A percentile compares a stretch with the other conserved stretches of the same genome.
These are phyloP conservation scores for Sisor rabdophorus DNA, from an alignment of 2,113 vertebrate genomes.

Conservation along the genomic window DNA sequence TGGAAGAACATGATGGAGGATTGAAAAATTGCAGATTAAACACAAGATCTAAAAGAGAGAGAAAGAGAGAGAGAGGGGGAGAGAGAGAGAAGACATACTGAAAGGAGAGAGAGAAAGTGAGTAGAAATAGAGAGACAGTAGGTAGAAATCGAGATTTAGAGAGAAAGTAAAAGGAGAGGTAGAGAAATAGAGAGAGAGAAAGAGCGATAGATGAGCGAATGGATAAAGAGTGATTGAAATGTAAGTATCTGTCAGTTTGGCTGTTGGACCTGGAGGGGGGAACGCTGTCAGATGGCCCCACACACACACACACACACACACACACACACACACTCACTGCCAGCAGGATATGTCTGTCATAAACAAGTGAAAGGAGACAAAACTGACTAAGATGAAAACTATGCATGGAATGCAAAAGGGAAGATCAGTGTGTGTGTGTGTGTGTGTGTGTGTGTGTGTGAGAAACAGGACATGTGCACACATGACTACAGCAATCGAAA, in stretches of 20 bases:
- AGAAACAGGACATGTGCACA: slow-evolving; percentile 39
- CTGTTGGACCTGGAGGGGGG: not conserved
- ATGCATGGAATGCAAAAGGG: slow-evolving; percentile 41
- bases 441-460: no score
- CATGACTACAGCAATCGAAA: slow-evolving; percentile 35
- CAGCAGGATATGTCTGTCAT: slow-evolving; percentile 12
- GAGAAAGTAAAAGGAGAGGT: not conserved
- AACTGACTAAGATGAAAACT: slow-evolving; percentile 30
- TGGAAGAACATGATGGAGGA: slow-evolving; percentile 40
- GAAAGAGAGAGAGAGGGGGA: slow-evolving; percentile 14
- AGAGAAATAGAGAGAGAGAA: not conserved
- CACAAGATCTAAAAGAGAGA: not conserved
- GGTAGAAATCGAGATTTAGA: not conserved
- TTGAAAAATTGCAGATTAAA: not conserved
- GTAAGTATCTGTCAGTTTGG: slow-evolving; percentile 54
- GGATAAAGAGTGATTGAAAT: slow-evolving; percentile 51
- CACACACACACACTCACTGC: slow-evolving; percentile 14
- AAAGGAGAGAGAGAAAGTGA: slow-evolving; percentile 14
- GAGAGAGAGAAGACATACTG: slow-evolving; percentile 11
- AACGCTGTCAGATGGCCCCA: slow-evolving; percentile 21
- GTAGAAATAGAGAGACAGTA: not conserved
- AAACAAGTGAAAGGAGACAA: slow-evolving; percentile 17
- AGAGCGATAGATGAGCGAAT: not conserved
- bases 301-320: slow-evolving; percentile 22
- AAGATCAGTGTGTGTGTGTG: slow-evolving; percentile 23